Evolutionary conservation across 2,113 vertebrate species (phyloP), one percentile per base, ranked within the genome.

Genomic region (Engraulis encrasicolus): DNA sequence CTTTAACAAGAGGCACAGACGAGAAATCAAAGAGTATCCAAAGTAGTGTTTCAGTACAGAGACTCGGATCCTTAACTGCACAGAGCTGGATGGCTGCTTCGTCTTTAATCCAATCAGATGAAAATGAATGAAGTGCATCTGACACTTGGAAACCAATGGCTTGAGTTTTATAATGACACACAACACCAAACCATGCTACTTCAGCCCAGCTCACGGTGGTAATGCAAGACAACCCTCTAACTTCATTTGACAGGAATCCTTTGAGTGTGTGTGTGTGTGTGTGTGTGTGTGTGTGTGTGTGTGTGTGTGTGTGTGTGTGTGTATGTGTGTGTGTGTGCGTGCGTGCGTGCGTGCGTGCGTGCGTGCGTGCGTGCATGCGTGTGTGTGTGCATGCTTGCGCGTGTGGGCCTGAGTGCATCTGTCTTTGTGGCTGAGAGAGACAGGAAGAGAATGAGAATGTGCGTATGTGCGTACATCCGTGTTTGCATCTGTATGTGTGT

Each of bases 271-370:
- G 58, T 66, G 58, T 66, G 58, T 58, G 20, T 58, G 23, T 66
- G 58, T 66, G 58, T 66, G 58, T 66, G 58, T 66, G 58, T 66
- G 58, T 27, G n/a, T 66, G 58, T 66, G n/a, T 66, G 58, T 66
- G 58, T 66, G 23, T 66, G 58, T 66, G 58, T 23, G n/a, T 6
- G 0, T 23, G 58, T 66, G 54, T 66, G 58, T 66, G 58, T 2
- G 0, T 66, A 23, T 23, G 17, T 58, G 54, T 58, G 54, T 58
- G 20, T 58, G 54, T 58, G 54, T 58, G 20, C 23, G 20, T 58
- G 54, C 23, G 54, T 58, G 54, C 23, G 20, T 58, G 54, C 23
- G 54, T 19, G n/a, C n/a, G n/a, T n/a, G n/a, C n/a, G n/a, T n/a
- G n/a, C n/a, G n/a, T n/a, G n/a, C n/a, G n/a, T n/a, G n/a, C n/a